Percentiles rank a stretch among this genome's conserved stretches.
Conservation (phyloP, 2,113 vertebrate species). For the Romanogobio albipinnatus region DNA sequence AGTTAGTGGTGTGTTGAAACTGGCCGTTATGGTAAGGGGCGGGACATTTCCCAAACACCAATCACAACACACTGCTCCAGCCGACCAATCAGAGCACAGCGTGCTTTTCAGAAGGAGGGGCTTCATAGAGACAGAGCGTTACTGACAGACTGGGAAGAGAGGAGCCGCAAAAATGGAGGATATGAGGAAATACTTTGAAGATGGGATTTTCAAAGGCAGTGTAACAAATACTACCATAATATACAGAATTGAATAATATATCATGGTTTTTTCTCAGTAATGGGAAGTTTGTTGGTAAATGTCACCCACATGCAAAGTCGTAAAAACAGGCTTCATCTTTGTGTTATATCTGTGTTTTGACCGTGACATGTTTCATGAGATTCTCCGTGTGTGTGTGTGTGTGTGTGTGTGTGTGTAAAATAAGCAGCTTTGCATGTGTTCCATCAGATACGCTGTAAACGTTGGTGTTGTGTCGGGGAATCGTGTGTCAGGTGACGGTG, state of each 20-base stretch:
- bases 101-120: too few species aligned
- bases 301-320: not conserved
- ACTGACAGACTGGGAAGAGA: too few species aligned
- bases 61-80: too few species aligned
- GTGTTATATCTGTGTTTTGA: not conserved
- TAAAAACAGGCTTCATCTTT: not conserved
- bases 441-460: slow-evolving; percentile 6
- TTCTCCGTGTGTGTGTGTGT: not conserved
- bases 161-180: too few species aligned
- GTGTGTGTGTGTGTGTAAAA: not conserved
- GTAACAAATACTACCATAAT: not conserved
- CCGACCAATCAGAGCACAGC: too few species aligned
- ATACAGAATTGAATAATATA: not conserved
- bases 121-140: too few species aligned
- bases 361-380: not conserved
- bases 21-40: too few species aligned
- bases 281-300: not conserved
- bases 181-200: too few species aligned
- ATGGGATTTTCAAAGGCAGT: not conserved
- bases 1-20: too few species aligned
- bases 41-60: too few species aligned
- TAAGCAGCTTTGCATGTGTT: slow-evolving; percentile 1
- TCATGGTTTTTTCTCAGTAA: not conserved
- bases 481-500: too few species aligned
- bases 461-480: not conserved